A percentile compares a stretch with the other conserved stretches of the same genome.
These are phyloP conservation scores for Myripristis jacobus DNA, from an alignment of 2,797 vertebrate genomes.

Conservation along the genomic window DNA sequence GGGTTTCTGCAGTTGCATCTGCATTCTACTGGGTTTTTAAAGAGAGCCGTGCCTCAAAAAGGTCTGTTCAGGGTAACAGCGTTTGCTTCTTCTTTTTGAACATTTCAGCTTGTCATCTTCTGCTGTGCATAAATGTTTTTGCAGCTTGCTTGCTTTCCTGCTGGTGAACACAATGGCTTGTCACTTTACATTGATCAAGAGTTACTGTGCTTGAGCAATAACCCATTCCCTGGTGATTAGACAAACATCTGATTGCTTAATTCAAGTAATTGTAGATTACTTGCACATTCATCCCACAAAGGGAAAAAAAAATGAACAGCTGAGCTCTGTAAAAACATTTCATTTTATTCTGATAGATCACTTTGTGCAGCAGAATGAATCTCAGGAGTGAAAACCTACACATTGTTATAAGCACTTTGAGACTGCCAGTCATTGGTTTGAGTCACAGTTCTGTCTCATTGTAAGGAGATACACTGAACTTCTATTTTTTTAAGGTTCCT, in stretches of 20 bases:
- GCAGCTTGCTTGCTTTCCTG: background rate
- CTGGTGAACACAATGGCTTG: background rate
- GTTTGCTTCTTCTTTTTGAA: background rate
- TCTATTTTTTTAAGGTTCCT: constrained; percentile 69
- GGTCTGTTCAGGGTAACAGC: too few species aligned
- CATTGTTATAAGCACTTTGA: constrained; percentile 49
- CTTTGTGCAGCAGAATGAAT: constrained; percentile 32
- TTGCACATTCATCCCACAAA: background rate
- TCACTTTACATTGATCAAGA: background rate
- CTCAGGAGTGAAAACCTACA: constrained; percentile 42
- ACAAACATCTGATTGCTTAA: background rate
- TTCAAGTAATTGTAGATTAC: background rate
- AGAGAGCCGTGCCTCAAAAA: too few species aligned
- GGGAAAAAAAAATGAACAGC: constrained; percentile 5
- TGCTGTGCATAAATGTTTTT: background rate
- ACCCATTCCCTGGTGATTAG: background rate
- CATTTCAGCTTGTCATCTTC: background rate
- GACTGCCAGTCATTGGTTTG: constrained; percentile 63
- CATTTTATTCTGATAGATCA: constrained; percentile 24
- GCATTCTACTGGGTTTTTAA: too few species aligned
- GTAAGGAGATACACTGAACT: constrained; percentile 70
- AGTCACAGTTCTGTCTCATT: constrained; percentile 55
- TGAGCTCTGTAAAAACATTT: constrained; percentile 22
- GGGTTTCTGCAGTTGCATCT: too few species aligned
- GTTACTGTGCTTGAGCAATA: background rate